phyloP scores from a whole-genome alignment of 2,113 vertebrate genomes.

The Sigmodon hispidus region DNA sequence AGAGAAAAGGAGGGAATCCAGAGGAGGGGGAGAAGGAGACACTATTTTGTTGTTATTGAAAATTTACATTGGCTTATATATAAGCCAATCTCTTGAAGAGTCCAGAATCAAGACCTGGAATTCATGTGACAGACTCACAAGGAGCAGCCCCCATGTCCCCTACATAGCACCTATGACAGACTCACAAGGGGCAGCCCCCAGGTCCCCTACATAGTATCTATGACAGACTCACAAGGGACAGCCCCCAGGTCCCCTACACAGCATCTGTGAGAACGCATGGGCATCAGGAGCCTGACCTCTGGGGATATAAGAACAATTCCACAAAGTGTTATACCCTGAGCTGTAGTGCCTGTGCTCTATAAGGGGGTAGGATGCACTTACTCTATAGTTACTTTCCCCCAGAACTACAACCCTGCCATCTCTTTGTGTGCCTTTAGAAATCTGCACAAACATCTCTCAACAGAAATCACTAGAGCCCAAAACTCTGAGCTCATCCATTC shows the following conservation, averaged over 20 bases:
- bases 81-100: neutral
- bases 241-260: fast-evolving
- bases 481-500: slow-evolving; percentile 53
- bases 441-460: slow-evolving; percentile 21
- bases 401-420: neutral
- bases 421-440: neutral
- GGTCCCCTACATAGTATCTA: neutral
- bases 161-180: neutral
- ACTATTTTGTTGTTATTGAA: neutral
- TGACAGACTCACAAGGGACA: fast-evolving
- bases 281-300: neutral
- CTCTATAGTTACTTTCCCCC: neutral
- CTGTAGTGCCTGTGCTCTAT: neutral
- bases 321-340: neutral
- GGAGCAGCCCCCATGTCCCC: neutral
- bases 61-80: neutral
- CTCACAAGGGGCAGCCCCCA: no score
- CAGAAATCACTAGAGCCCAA: slow-evolving; percentile 31
- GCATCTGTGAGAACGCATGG: neutral
- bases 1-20: neutral
- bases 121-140: fast-evolving
- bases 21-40: no score
- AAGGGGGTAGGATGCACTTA: neutral
- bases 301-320: neutral
- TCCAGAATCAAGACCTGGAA: neutral